Evolutionary conservation across 2,888 invertebrate species (phyloP).

Genomic region (Cryptocephalus primarius): DNA sequence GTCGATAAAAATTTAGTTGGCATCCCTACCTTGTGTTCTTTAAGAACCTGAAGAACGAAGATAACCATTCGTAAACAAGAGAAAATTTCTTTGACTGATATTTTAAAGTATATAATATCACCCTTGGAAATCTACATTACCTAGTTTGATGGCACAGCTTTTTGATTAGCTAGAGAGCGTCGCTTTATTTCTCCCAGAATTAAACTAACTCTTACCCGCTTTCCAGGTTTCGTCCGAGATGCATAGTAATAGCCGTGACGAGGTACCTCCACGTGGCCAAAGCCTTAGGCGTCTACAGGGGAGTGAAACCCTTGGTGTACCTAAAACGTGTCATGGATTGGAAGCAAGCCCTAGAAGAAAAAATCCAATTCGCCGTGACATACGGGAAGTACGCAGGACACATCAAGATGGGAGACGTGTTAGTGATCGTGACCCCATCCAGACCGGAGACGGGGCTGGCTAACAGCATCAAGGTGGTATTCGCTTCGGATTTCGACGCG

Average conservation of each 20-base stretch:
- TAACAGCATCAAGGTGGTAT: slow-evolving; percentile 56
- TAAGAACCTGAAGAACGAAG: too few species aligned
- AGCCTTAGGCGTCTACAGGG: slow-evolving; percentile 51
- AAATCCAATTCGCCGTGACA: slow-evolving; percentile 47
- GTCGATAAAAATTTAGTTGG: too few species aligned
- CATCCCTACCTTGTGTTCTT: too few species aligned
- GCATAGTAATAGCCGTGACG: slow-evolving; percentile 67
- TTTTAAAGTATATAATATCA: too few species aligned
- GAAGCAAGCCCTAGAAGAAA: slow-evolving; percentile 48
- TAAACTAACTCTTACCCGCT: too few species aligned
- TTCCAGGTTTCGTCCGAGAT: slow-evolving; percentile 44
- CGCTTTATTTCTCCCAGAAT: too few species aligned
- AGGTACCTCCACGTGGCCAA: slow-evolving; percentile 55
- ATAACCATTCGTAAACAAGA: too few species aligned
- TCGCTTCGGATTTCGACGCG: slow-evolving; percentile 34
- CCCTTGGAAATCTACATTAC: too few species aligned
- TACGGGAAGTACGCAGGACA: slow-evolving; percentile 53
- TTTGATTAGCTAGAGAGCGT: too few species aligned
- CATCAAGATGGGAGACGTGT: slow-evolving; percentile 54
- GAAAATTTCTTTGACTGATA: too few species aligned
- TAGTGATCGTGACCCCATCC: slow-evolving; percentile 64
- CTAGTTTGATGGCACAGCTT: too few species aligned
- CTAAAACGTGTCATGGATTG: slow-evolving; percentile 41
- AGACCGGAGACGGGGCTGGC: slow-evolving; percentile 56
- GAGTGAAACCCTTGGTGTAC: slow-evolving; percentile 44